phyloP scores from a whole-genome alignment of 1,140 invertebrate species.

The Calliopsis andreniformis region DNA sequence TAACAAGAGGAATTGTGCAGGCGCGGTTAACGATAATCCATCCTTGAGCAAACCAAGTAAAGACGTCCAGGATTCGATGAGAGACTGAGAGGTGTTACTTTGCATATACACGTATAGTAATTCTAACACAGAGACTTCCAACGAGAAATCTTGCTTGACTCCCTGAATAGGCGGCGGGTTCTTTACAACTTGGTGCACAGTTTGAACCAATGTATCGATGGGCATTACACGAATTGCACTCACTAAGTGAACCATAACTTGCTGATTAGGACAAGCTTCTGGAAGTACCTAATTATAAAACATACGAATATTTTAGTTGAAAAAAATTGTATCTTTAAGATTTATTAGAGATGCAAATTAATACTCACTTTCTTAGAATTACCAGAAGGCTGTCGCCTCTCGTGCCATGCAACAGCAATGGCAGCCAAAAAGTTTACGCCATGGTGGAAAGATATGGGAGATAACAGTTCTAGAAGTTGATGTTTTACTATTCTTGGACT shows the following conservation, averaged over 20 bases:
- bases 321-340: too few species aligned
- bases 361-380: slow-evolving; percentile 80
- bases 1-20: slow-evolving; percentile 91
- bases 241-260: slow-evolving; percentile 90
- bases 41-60: slow-evolving; percentile 91
- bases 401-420: slow-evolving; percentile 94
- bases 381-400: slow-evolving; percentile 82
- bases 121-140: slow-evolving; percentile 85
- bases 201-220: slow-evolving; percentile 93
- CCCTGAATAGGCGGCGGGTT: slow-evolving; percentile 88
- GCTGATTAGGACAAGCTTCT: slow-evolving; percentile 87
- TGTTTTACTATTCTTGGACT: slow-evolving; percentile 87
- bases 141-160: slow-evolving; percentile 83
- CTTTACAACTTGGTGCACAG: slow-evolving; percentile 90
- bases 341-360: too few species aligned
- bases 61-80: slow-evolving; percentile 91
- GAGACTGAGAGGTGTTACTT: slow-evolving; percentile 84
- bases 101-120: slow-evolving; percentile 89
- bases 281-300: slow-evolving; percentile 82
- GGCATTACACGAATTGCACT: slow-evolving; percentile 92
- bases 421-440: slow-evolving; percentile 91
- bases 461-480: slow-evolving; percentile 92
- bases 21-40: slow-evolving; percentile 86
- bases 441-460: slow-evolving; percentile 93
- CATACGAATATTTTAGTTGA: background rate